These are phyloP conservation scores for Hirtodrosophila histrioides DNA, from an alignment of 2,888 invertebrate species.

Conservation along the genomic window DNA sequence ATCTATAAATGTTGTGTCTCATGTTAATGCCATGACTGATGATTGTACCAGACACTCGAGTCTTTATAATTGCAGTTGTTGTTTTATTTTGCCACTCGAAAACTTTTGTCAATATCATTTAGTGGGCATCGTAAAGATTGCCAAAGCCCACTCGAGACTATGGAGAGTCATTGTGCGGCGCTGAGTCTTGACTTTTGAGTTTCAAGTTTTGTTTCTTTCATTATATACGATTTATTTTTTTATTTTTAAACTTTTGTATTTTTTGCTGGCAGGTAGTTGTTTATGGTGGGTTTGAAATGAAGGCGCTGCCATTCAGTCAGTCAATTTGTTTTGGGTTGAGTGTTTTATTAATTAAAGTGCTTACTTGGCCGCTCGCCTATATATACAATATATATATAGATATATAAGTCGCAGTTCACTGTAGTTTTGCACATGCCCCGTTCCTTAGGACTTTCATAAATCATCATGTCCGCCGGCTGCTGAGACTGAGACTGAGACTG, in stretches of 20 bases:
- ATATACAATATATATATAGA: too few relatives aligned
- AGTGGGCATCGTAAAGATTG: constrained; percentile 79
- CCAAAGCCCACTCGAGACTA: constrained; percentile 74
- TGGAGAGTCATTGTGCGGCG: constrained; percentile 71
- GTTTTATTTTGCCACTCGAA: constrained; percentile 59
- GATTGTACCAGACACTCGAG: constrained; percentile 74
- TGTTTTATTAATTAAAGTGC: constrained; percentile 80
- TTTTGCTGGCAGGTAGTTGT: constrained; percentile 36
- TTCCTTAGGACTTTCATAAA: constrained; percentile 59
- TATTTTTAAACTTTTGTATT: constrained; percentile 24
- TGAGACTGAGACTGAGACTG: constrained; percentile 46
- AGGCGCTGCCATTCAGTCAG: constrained; percentile 49
- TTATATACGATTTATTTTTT: constrained; percentile 5
- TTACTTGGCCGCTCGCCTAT: constrained; percentile 29
- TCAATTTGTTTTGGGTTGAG: constrained; percentile 74
- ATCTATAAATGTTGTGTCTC: constrained; percentile 53
- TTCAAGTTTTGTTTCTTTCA: constrained; percentile 36
- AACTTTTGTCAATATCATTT: constrained; percentile 79
- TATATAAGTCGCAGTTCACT: too few relatives aligned
- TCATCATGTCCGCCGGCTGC: constrained; percentile 55
- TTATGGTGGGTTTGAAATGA: constrained; percentile 13
- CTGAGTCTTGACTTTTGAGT: constrained; percentile 48
- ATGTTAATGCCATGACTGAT: constrained; percentile 63
- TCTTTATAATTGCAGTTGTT: constrained; percentile 56
- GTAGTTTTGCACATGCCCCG: constrained; percentile 29